Base-by-base conservation (phyloP, 2,113 vertebrate genomes). In the Marmota monax region DNA sequence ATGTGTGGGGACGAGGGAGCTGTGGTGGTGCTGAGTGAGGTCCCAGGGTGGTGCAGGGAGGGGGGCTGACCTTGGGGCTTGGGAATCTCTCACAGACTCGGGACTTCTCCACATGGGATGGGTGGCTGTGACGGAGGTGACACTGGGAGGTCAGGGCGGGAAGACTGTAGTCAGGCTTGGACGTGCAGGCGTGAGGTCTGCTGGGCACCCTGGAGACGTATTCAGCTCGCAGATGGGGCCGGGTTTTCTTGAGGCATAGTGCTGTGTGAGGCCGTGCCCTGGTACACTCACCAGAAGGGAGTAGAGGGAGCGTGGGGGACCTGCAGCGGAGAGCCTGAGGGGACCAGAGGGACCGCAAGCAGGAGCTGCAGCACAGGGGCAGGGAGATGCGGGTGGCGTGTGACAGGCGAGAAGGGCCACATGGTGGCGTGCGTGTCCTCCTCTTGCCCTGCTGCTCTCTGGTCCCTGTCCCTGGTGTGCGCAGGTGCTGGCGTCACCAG, bases 371-470 rank as follows among this genome's bases (percentile, higher is more conserved):
- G 4, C 0, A 45, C 16, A 13, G 14, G 3, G 27, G 37, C 3
- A 12, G 77, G 29, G n/a, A 34, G 20, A 14, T 20, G 27, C 23
- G 51, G 61, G 63, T 1, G 0, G 65, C 37, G 7, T 29, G 32
- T 3, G 20, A 17, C 20, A 32, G 37, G 16, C 29, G 22, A 13
- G 51, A 29, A 32, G 56, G 83, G n/a, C 17, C 6, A 0, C 20
- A 9, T 4, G 7, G 56, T 58, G 73, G 37, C 2, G 0, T 9
- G 37, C 39, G 1, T 8, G 16, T n/a, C 34, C 8, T 0, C 29
- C 4, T 72, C n/a, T 25, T 20, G 4, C 7, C 61, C 67, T 8
- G 2, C 51, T 48, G 22, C 82, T 34, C 5, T 7, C 5, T 4
- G 3, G 79, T 12, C 73, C 51, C 58, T 22, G 0, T 13, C 37